Base-by-base conservation (phyloP, 2,888 invertebrate genomes). In the Cabera pusaria region DNA sequence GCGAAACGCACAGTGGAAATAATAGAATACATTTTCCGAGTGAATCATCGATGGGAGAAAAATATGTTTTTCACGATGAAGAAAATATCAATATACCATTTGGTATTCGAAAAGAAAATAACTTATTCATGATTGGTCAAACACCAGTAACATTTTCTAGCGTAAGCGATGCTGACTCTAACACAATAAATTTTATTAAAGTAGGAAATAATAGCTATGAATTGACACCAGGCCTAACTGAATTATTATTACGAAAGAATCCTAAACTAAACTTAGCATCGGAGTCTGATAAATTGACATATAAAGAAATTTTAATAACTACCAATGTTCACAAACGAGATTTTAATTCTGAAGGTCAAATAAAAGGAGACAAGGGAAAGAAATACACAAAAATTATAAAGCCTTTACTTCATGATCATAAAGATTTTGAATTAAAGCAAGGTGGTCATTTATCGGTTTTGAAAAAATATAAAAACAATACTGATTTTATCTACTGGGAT, bases 401-500 rank as follows among this genome's bases (percentile, higher is more conserved):
- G 10, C 27, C 17, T 3, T n/a, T 27, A 10, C 18, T 27, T 6
- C 19, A 19, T 5, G 6, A 19, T 6, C 3, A 3, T 2, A 19
- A 4, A 2, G 19, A 19, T 19, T 19, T 19, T 2, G 19, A 6
- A 5, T 3, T 6, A 4, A 27, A 8, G 4, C 4, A 1, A 4
- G 27, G 27, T 3, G n/a, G 27, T 10, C 6, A n/a, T 6, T 10
- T 27, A 9, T 9, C 16, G 1, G 6, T n/a, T 17, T 10, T 27
- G 1, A 9, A 18, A n/a, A 17, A 10, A 1, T 27, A 18, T n/a
- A 27, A 17, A 18, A 6, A 10, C 3, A 18, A 27, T 10, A 44
- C 44, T 46, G 52, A 54, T 39, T 51, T 37, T 3, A 25, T 58
- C 17, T 58, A 58, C 23, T 58, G 57, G 53, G 45, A 51, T 34